Conservation (phyloP, 2,888 invertebrate genomes). For the Dioctria rufipes region DNA sequence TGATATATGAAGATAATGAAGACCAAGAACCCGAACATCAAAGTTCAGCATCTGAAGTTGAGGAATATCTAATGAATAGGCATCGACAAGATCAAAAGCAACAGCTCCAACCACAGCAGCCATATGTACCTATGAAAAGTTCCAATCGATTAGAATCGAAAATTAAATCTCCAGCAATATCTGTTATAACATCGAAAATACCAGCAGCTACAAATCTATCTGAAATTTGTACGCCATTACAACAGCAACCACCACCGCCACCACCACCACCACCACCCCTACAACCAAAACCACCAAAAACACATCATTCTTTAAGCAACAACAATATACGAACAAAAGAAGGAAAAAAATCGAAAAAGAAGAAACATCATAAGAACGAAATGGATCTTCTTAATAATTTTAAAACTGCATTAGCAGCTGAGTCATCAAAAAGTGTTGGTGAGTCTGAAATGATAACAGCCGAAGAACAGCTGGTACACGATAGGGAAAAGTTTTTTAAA, state of each 20-base stretch:
- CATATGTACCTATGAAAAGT: constrained; percentile 55
- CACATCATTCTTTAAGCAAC: neutral
- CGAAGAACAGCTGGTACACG: neutral
- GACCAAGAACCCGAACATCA: constrained; percentile 73
- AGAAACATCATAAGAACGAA: constrained; percentile 68
- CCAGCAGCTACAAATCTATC: neutral
- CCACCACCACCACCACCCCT: constrained; percentile 39
- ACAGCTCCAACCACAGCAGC: constrained; percentile 23
- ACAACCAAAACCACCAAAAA: neutral
- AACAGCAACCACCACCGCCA: constrained; percentile 8
- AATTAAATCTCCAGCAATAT: constrained; percentile 53
- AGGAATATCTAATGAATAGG: constrained; percentile 71
- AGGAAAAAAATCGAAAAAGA: constrained; percentile 65
- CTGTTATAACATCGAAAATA: neutral
- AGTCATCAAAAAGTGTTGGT: constrained; percentile 49
- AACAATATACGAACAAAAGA: constrained; percentile 59
- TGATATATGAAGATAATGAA: constrained; percentile 91
- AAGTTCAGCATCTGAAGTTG: constrained; percentile 66
- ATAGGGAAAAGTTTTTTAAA: neutral
- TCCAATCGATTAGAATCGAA: constrained; percentile 50
- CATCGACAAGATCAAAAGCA: constrained; percentile 41
- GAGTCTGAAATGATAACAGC: neutral
- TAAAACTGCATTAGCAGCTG: constrained; percentile 64
- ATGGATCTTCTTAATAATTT: constrained; percentile 70
- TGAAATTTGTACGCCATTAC: neutral